A percentile compares a stretch with the other conserved stretches of the same genome.
phyloP scores from a whole-genome alignment of 2,113 vertebrate genomes.

The Sebastes schlegelii region DNA sequence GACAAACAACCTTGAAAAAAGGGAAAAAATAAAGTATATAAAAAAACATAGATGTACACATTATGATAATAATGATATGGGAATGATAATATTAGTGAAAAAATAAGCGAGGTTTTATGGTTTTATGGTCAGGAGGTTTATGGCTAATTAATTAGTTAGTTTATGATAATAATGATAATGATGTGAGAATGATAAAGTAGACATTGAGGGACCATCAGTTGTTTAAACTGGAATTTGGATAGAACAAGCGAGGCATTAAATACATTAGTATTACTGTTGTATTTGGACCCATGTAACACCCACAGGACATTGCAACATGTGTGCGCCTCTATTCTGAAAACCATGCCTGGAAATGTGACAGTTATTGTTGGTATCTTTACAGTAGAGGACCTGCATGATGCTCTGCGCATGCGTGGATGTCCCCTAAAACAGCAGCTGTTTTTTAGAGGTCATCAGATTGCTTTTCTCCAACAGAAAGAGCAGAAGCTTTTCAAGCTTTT shows the following conservation, averaged over 20 bases:
- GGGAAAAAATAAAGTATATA: too few relatives aligned
- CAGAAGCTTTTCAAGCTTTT: neutral
- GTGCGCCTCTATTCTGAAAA: constrained; percentile 26
- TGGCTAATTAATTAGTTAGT: too few relatives aligned
- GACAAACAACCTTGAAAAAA: too few relatives aligned
- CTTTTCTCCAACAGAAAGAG: neutral
- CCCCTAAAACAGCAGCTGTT: constrained; percentile 48
- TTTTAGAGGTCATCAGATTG: constrained; percentile 76
- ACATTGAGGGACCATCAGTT: neutral
- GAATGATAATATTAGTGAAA: too few relatives aligned
- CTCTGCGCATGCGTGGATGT: neutral
- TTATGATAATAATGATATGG: too few relatives aligned
- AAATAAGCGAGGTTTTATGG: too few relatives aligned
- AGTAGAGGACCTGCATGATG: too few relatives aligned
- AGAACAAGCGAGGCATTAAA: neutral
- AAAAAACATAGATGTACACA: too few relatives aligned
- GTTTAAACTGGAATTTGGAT: neutral
- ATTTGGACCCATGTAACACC: neutral
- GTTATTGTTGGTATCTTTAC: accelerated
- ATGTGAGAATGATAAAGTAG: too few relatives aligned
- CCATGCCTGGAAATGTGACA: neutral
- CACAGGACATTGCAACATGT: too few relatives aligned
- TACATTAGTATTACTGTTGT: neutral
- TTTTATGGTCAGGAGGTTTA: too few relatives aligned
- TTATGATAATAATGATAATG: too few relatives aligned